phyloP scores from a whole-genome alignment of 2,888 invertebrate species.

The Microctonus aethiopoides region DNA sequence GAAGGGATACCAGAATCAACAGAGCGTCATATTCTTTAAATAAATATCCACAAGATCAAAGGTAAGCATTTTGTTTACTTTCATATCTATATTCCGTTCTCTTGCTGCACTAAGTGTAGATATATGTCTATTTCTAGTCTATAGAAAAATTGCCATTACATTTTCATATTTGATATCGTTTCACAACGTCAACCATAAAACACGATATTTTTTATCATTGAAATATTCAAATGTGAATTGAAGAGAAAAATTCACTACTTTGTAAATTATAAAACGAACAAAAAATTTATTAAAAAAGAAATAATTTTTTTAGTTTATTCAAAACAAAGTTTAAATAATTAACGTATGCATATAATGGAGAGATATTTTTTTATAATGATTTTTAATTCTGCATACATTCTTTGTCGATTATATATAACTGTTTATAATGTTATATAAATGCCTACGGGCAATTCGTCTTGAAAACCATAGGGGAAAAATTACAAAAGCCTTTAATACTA shows the following conservation, averaged over 20 bases:
- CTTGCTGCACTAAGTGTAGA: constrained; percentile 25
- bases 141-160: constrained; percentile 31
- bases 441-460: constrained; percentile 43
- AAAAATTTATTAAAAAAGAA: neutral
- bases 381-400: constrained; percentile 51
- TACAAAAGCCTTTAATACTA: constrained; percentile 47
- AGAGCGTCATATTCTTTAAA: constrained; percentile 54
- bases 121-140: constrained; percentile 26
- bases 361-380: constrained; percentile 21
- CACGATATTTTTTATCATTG: constrained; percentile 1
- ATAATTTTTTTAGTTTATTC: no score
- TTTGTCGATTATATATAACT: constrained; percentile 43
- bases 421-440: constrained; percentile 46
- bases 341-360: neutral
- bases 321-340: neutral
- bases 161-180: constrained; percentile 28
- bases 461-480: constrained; percentile 36
- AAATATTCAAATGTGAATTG: constrained; percentile 15
- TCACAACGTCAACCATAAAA: constrained; percentile 13
- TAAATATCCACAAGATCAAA: constrained; percentile 54
- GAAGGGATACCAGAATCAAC: constrained; percentile 51
- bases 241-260: neutral
- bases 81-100: constrained; percentile 16
- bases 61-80: constrained; percentile 35
- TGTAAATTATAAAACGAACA: neutral